Percentiles rank a stretch among this genome's conserved stretches.
Conservation (phyloP, 1,140 invertebrate species). For the Pogonus chalceus region DNA sequence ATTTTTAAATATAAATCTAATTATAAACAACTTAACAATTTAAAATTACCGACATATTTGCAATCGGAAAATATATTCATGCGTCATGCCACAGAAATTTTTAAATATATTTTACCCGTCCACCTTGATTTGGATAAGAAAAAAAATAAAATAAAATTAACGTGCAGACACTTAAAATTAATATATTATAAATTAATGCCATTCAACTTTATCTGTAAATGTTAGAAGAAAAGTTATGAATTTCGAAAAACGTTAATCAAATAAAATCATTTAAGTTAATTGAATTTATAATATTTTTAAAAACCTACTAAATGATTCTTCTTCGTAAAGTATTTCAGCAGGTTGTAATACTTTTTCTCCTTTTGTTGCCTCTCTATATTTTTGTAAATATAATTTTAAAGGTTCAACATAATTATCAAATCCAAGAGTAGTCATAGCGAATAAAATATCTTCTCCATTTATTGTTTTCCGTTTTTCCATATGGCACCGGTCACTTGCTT, state of each 20-base stretch:
- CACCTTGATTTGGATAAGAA: too few species aligned
- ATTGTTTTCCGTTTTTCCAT: conserved; percentile 99
- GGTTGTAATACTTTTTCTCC: conserved; percentile 30
- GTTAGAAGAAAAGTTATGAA: too few species aligned
- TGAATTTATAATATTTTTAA: too few species aligned
- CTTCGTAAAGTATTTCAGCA: conserved; percentile 27
- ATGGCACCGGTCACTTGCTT: conserved; percentile 92
- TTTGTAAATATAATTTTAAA: conserved; percentile 90
- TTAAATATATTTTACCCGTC: too few species aligned
- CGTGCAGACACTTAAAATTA: too few species aligned
- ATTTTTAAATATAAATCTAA: conserved; percentile 6
- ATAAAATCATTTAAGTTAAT: too few species aligned
- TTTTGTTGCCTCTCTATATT: conserved; percentile 72
- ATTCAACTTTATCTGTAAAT: too few species aligned
- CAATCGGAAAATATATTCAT: too few species aligned
- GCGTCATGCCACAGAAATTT: too few species aligned
- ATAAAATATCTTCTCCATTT: conserved; percentile 96
- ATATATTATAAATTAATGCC: too few species aligned
- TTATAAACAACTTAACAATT: conserved; percentile 2
- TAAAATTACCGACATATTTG: conserved; percentile 15
- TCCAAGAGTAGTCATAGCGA: conserved; percentile 91
- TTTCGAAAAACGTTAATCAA: too few species aligned
- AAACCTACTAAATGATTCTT: conserved; percentile 30
- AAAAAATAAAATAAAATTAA: too few species aligned
- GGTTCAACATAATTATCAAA: conserved; percentile 99